phyloP scores from a whole-genome alignment of 2,797 vertebrate species.

The Vireo griseus region DNA sequence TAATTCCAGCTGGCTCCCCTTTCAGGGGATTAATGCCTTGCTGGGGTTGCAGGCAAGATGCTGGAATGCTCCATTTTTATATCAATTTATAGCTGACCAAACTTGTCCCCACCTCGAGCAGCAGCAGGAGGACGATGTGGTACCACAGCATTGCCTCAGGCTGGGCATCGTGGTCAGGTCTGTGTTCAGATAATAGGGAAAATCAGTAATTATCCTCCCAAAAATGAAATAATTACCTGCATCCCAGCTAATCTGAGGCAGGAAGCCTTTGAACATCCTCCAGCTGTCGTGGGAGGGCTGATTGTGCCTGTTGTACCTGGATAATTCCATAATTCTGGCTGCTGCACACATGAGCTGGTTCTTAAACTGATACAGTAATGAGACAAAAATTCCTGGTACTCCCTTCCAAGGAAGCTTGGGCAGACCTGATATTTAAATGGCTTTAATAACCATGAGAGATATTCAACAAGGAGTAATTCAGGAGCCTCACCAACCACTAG shows the following conservation, averaged over 20 bases:
- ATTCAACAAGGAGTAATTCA: fast-evolving
- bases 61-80: not conserved
- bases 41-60: not conserved
- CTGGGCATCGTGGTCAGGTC: not conserved
- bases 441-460: not conserved
- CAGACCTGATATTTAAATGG: not conserved
- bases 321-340: not conserved
- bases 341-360: not conserved
- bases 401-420: not conserved
- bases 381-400: not conserved
- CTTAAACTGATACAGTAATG: not conserved
- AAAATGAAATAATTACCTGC: not conserved
- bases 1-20: not conserved
- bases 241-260: not conserved
- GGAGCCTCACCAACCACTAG: not conserved
- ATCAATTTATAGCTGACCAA: not conserved
- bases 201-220: not conserved
- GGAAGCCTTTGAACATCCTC: not conserved
- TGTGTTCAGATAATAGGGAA: not conserved
- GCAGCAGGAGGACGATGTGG: not conserved
- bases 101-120: not conserved
- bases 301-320: not conserved
- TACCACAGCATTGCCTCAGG: not conserved
- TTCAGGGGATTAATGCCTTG: not conserved
- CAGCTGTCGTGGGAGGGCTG: not conserved